Base-by-base conservation (phyloP, 1,140 invertebrate species). In the Ostrea denselamellosa region DNA sequence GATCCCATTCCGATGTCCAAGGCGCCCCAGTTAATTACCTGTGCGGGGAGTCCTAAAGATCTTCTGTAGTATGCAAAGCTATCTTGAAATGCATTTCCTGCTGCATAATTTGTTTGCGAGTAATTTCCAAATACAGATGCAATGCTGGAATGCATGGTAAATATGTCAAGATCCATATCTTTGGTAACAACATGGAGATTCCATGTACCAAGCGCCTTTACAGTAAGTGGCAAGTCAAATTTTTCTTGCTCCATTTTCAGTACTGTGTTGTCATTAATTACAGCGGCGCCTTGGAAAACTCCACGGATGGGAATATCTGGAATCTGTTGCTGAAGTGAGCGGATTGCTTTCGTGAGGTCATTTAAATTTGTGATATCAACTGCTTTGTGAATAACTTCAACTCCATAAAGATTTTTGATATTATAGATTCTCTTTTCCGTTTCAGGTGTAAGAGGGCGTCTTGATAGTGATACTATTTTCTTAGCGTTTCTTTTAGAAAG, bases 21-120 rank as follows among this genome's bases (percentile, higher is more conserved):
- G 58, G 91, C 87, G n/a, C 90, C 90, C 92, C 91, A 92, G 85
- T 92, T 92, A 53, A 92, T 91, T 51, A 68, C 87, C 71, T 91
- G 90, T 14, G 88, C 92, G 0, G 88, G 19, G 0, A 91, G 58
- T 22, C 89, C 89, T 62, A 86, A 17, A 12, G 82, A 62, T 25
- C 89, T 77, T 25, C 92, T 87, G 85, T 89, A 91, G 65, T 90
- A 88, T 9, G 91, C 91, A 9, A 93, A 68, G 5, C 85, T 83
- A 68, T 93, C 92, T 87, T 90, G 87, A 85, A 93, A 93, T 12
- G 90, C 86, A 68, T 93, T 93, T 44, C 83, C 91, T 19, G 91
- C 91, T 4, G 89, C 91, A 88, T 93, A 92, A 83, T 90, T 91
- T 3, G 88, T 89, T 85, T 93, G 92, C 8, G 90, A 91, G 2